Percentiles rank a stretch among this genome's conserved stretches.
These are phyloP conservation scores for Adrianichthys oophorus DNA, from an alignment of 2,797 vertebrate genomes.

Conservation along the genomic window DNA sequence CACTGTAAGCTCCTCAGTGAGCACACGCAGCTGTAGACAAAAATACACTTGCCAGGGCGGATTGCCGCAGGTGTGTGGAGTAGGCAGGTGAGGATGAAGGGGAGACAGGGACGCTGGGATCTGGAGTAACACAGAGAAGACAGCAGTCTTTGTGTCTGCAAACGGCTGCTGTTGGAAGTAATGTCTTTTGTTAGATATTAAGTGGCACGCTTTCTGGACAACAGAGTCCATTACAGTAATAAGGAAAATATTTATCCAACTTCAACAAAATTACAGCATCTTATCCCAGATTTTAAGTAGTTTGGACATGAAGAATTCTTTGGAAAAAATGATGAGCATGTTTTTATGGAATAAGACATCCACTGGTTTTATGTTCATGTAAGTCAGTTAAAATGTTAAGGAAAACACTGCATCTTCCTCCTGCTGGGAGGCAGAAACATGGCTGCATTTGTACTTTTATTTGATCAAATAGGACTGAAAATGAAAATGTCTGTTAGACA, in stretches of 20 bases:
- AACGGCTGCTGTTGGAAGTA: slow-evolving; percentile 57
- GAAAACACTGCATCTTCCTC: not conserved
- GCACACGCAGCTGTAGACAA: slow-evolving; percentile 31
- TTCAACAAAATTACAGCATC: too few relatives aligned
- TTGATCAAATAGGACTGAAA: slow-evolving; percentile 35
- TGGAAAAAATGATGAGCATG: too few relatives aligned
- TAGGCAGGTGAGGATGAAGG: slow-evolving; percentile 68
- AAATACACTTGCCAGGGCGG: slow-evolving; percentile 32
- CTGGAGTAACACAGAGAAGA: slow-evolving; percentile 62
- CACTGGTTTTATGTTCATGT: not conserved
- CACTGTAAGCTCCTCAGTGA: slow-evolving; percentile 57
- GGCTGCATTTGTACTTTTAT: slow-evolving; percentile 13
- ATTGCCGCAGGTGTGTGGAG: slow-evolving; percentile 56
- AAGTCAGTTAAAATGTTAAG: not conserved
- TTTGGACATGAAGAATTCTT: too few relatives aligned
- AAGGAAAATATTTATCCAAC: slow-evolving; percentile 36
- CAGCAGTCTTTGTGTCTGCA: slow-evolving; percentile 54
- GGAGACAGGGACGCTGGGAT: slow-evolving; percentile 46
- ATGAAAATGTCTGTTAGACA: slow-evolving; percentile 27
- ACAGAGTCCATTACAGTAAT: slow-evolving; percentile 21
- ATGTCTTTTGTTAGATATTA: slow-evolving; percentile 43
- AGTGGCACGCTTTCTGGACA: slow-evolving; percentile 19
- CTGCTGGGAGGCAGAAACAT: not conserved
- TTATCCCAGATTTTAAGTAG: too few relatives aligned
- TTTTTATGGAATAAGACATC: not conserved